Evolutionary conservation across 2,888 invertebrate species (phyloP).

Genomic region (Andrena trimmerana): DNA sequence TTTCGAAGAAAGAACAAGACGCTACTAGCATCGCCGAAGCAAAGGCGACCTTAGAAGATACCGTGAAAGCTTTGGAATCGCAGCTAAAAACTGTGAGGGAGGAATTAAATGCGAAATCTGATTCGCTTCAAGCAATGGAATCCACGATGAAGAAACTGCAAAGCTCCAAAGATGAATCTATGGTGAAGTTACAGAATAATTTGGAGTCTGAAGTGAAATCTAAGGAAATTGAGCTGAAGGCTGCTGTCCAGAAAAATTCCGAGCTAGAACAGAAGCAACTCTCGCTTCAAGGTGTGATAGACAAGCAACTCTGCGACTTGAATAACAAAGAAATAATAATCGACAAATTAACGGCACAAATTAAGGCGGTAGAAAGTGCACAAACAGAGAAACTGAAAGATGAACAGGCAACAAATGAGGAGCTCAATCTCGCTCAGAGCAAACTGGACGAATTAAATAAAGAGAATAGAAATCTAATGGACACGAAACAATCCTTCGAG

Average conservation of each 20-base stretch:
- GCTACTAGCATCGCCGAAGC: slow-evolving; percentile 86
- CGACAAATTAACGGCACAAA: slow-evolving; percentile 86
- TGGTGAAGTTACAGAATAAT: slow-evolving; percentile 62
- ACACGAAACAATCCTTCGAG: slow-evolving; percentile 86
- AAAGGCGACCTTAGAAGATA: slow-evolving; percentile 86
- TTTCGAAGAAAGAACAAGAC: slow-evolving; percentile 31
- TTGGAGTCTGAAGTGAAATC: slow-evolving; percentile 65
- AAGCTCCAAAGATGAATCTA: slow-evolving; percentile 79
- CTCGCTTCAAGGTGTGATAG: slow-evolving; percentile 70
- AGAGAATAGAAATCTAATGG: slow-evolving; percentile 73
- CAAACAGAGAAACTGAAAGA: slow-evolving; percentile 80
- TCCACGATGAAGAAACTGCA: slow-evolving; percentile 85
- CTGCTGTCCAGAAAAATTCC: slow-evolving; percentile 41
- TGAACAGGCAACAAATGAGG: slow-evolving; percentile 74
- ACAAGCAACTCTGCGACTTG: slow-evolving; percentile 86
- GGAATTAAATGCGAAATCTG: slow-evolving; percentile 70
- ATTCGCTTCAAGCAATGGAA: slow-evolving; percentile 85
- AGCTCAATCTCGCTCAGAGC: slow-evolving; percentile 72
- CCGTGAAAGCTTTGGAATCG: slow-evolving; percentile 77
- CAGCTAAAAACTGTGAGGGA: slow-evolving; percentile 68
- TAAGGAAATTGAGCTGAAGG: slow-evolving; percentile 59
- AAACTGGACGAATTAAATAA: slow-evolving; percentile 72
- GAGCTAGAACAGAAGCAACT: slow-evolving; percentile 84
- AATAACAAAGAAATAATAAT: slow-evolving; percentile 86
- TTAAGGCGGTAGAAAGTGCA: slow-evolving; percentile 84